Base-by-base conservation (phyloP, 2,888 invertebrate genomes). In the Aethes cnicana region DNA sequence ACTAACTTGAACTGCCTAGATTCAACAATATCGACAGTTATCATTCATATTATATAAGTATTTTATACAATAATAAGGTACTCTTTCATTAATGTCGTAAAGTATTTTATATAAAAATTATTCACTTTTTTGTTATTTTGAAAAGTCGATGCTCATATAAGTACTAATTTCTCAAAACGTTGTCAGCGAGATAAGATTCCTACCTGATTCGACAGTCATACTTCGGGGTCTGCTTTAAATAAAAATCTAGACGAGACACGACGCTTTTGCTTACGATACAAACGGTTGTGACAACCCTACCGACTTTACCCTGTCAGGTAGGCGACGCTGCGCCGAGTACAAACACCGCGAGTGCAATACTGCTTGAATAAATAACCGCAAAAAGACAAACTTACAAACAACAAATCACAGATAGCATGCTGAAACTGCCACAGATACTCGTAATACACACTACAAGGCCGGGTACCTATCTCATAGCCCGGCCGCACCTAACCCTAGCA, bases 391-490 rank as follows among this genome's bases (percentile, higher is more conserved):
- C 81, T 82, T 84, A 85, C 66, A 74, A 70, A 72, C 77, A 84
- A 81, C 80, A 72, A 87, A 89, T 89, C 88, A 89, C 88, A 89
- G 87, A 85, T 85, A 83, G 71, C 79, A 69, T 72, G 79, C 69
- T 61, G 75, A 68, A 84, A 80, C 81, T 79, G 76, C 74, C 77
- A 68, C 64, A 57, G 52, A 41, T 48, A 50, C 52, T 26, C 30
- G 23, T 20, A 30, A 49, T 47, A 47, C 36, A 47, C 42, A 48
- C 25, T 41, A 56, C 30, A 26, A 41, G 30, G 25, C 47, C 39
- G 48, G 56, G 47, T 54, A 52, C 21, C 26, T 28, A 52, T 25
- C 26, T 28, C 9, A 32, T 39, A 20, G 35, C 37, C 49, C 46
- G 21, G 39, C 25, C 36, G 37, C 12, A 56, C 48, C 46, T 59